Percentiles rank a stretch among this genome's conserved stretches.
phyloP scores from a whole-genome alignment of 2,888 invertebrate species.

The Rosalia funebris region DNA sequence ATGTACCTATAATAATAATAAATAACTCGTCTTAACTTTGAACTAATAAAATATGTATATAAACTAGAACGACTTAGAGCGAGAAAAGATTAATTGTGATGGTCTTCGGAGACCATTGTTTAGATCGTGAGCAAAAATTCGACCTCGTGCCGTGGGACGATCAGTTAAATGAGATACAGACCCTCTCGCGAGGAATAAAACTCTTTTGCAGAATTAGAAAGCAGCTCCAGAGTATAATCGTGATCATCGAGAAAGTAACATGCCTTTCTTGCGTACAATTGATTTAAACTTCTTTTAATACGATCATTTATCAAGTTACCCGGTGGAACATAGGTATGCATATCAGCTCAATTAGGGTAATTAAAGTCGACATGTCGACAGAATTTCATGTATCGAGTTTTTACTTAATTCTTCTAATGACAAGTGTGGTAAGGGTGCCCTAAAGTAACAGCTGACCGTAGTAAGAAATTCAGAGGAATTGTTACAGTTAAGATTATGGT shows the following conservation, averaged over 20 bases:
- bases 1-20: too few relatives aligned
- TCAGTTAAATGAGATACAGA: constrained; percentile 20
- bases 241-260: constrained; percentile 41
- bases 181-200: constrained; percentile 14
- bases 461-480: too few relatives aligned
- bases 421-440: too few relatives aligned
- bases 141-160: constrained; percentile 39
- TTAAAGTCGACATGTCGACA: too few relatives aligned
- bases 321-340: not conserved
- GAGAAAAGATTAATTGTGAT: constrained; percentile 6
- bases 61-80: constrained; percentile 10
- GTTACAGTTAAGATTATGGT: too few relatives aligned
- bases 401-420: too few relatives aligned
- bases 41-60: too few relatives aligned
- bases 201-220: constrained; percentile 39
- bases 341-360: too few relatives aligned
- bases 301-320: constrained; percentile 20
- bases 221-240: constrained; percentile 33
- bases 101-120: constrained; percentile 6
- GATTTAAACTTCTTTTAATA: constrained; percentile 15
- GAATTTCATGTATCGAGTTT: too few relatives aligned
- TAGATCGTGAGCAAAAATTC: constrained; percentile 38
- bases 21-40: too few relatives aligned
- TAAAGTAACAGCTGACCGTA: too few relatives aligned
- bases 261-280: constrained; percentile 23